Percentiles rank a stretch among this genome's conserved stretches.
These are phyloP conservation scores for Planococcus citri DNA, from an alignment of 1,140 invertebrate species.

Conservation along the genomic window DNA sequence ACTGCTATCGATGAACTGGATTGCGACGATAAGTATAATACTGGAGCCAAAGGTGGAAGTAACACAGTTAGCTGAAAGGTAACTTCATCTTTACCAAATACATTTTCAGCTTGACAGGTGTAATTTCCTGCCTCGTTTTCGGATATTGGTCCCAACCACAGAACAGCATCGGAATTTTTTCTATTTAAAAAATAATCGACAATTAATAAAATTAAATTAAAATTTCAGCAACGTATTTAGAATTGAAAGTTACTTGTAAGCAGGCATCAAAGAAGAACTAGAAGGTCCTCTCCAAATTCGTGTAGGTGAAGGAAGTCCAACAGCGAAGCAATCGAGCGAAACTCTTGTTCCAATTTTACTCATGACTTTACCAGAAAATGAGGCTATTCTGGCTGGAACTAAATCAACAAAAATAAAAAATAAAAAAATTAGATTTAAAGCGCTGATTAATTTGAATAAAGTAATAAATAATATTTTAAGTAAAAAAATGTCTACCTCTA, in stretches of 20 bases:
- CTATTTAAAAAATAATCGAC: neutral
- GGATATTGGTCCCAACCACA: neutral
- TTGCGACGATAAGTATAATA: slow-evolving; percentile 48
- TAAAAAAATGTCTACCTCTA: slow-evolving; percentile 42
- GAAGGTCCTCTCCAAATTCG: slow-evolving; percentile 29
- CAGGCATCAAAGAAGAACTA: slow-evolving; percentile 14
- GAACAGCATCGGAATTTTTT: neutral
- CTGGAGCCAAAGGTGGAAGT: slow-evolving; percentile 48
- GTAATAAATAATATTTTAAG: neutral
- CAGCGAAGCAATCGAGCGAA: slow-evolving; percentile 29
- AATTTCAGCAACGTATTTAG: neutral
- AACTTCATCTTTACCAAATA: slow-evolving; percentile 66
- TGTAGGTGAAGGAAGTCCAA: slow-evolving; percentile 30
- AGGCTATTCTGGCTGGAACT: slow-evolving; percentile 56
- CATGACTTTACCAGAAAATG: slow-evolving; percentile 45
- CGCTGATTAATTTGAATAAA: neutral
- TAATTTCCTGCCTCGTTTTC: slow-evolving; percentile 54
- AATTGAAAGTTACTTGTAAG: neutral
- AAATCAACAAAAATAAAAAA: neutral
- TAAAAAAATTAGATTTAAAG: neutral
- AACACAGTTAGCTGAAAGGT: slow-evolving; percentile 59
- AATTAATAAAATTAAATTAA: no score
- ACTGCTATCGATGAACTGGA: slow-evolving; percentile 50
- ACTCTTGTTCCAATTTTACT: slow-evolving; percentile 27
- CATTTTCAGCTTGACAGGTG: slow-evolving; percentile 65